Evolutionary conservation across 2,888 invertebrate genomes (phyloP), one percentile per base, ranked within the genome.

Genomic region (Emmelina monodactyla): DNA sequence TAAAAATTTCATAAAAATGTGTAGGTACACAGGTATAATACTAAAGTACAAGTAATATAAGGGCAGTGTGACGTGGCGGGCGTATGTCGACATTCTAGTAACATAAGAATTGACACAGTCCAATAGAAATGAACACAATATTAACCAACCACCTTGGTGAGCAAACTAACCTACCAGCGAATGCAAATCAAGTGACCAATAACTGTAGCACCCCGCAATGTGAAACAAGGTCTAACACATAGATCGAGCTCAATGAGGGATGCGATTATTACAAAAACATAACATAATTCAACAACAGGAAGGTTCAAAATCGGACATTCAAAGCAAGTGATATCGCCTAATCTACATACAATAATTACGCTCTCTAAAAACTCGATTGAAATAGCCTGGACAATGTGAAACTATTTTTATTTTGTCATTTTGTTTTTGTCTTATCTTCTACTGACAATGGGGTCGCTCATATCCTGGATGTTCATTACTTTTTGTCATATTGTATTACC

Each of bases 101-200:
- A 67, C 62, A 80, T 71, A 82, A 85, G 84, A 85, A 85, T 81
- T 82, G 84, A 85, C 85, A 82, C 83, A 85, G 82, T 84, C 84
- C 78, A 71, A 59, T 73, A 63, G 51, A 56, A 70, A 66, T 60
- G 60, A 72, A 71, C 66, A 68, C 60, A 71, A 66, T 70, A 71
- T 25, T 31, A 38, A 35, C 28, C 19, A 32, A 33, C 40, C 53
- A 54, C 55, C 50, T 58, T 63, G 61, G 48, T 46, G 62, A 67
- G 65, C 68, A 52, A 55, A 60, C 51, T 62, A 61, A 58, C 63
- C 57, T 69, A 61, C 47, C 4, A 13, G 29, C 13, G 13, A 50
- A 62, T 58, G 64, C 66, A 63, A 71, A 70, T 55, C 50, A 62
- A 58, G 67, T 71, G 53, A 66, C 46, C 44, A 44, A 48, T 71